These are phyloP conservation scores for Amblyopsis hoosieri DNA, from an alignment of 2,797 vertebrate genomes.

Conservation along the genomic window DNA sequence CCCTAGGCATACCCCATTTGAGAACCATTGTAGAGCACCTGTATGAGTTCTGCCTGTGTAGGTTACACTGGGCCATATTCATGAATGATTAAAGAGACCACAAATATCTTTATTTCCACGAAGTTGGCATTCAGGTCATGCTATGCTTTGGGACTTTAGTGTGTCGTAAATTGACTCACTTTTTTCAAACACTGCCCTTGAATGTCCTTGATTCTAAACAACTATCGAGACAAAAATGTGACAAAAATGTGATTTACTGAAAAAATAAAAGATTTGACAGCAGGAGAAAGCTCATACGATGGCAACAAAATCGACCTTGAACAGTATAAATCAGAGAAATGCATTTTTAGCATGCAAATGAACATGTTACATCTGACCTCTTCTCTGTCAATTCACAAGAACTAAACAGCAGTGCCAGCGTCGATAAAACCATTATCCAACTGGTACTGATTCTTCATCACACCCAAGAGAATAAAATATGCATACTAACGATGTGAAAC, in stretches of 20 bases:
- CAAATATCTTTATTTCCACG: constrained; percentile 13
- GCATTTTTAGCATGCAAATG: constrained; percentile 21
- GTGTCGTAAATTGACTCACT: constrained; percentile 8
- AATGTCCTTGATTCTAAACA: neutral
- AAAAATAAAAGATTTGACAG: neutral
- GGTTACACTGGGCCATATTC: constrained; percentile 25
- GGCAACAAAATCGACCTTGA: neutral
- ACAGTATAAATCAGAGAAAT: constrained; percentile 23
- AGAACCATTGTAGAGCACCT: constrained; percentile 3
- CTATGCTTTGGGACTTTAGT: neutral
- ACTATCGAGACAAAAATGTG: neutral
- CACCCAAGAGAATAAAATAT: constrained; percentile 56
- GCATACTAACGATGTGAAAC: constrained; percentile 57
- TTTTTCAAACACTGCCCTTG: neutral
- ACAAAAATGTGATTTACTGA: constrained; percentile 4
- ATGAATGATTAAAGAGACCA: constrained; percentile 30
- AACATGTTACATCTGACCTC: constrained; percentile 31
- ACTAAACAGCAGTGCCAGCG: constrained; percentile 43
- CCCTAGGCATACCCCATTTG: too few species aligned
- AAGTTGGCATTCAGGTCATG: constrained; percentile 17
- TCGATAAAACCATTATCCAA: constrained; percentile 39
- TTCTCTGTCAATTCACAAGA: constrained; percentile 39
- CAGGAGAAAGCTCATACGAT: neutral
- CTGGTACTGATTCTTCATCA: constrained; percentile 40
- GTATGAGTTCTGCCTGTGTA: constrained; percentile 8